Conservation (phyloP, 2,797 vertebrate species). For the Harpagifer antarcticus region DNA sequence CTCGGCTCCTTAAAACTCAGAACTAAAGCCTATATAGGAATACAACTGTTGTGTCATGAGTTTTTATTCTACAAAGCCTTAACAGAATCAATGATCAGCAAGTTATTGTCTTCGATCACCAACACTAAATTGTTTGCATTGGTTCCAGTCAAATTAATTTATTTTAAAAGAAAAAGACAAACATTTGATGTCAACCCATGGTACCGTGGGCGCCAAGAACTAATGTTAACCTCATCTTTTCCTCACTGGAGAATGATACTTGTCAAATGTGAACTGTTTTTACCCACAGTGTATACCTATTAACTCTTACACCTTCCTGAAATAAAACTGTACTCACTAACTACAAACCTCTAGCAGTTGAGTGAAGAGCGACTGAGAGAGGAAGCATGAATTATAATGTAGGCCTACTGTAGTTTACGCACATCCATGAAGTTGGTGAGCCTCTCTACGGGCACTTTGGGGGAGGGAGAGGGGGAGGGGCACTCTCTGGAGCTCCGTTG, state of each 20-base stretch:
- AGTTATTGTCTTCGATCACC: too few relatives aligned
- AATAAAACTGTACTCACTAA: neutral
- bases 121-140: too few relatives aligned
- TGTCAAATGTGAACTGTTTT: constrained; percentile 2
- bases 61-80: too few relatives aligned
- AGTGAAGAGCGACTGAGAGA: too few relatives aligned
- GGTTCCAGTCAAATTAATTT: too few relatives aligned
- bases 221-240: constrained; percentile 11
- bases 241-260: neutral
- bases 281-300: neutral
- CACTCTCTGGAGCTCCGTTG: constrained; percentile 6
- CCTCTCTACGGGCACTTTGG: constrained; percentile 76
- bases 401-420: constrained; percentile 48
- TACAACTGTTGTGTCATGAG: too few relatives aligned
- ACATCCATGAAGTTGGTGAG: constrained; percentile 91
- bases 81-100: too few relatives aligned
- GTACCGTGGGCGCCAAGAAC: neutral
- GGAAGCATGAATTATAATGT: neutral
- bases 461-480: constrained; percentile 6
- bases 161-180: neutral
- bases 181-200: neutral
- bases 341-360: too few relatives aligned
- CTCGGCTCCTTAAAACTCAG: neutral
- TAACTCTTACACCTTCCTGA: neutral
- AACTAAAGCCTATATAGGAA: neutral